These are phyloP conservation scores for Drosophila willistoni DNA, from an alignment of 1,140 invertebrate genomes.

Conservation along the genomic window DNA sequence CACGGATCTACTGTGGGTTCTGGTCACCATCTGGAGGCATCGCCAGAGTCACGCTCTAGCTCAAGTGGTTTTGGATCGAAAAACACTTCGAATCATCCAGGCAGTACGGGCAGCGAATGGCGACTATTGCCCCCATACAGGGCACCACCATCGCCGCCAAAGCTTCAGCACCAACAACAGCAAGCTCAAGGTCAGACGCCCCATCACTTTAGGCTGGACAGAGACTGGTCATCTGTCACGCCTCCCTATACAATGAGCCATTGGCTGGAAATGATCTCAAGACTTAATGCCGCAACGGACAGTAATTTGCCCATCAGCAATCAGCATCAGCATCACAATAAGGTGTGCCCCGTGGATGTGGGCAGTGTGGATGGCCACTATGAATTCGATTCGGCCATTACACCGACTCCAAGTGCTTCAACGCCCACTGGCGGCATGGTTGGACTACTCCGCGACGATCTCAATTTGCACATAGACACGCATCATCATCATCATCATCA, in stretches of 20 bases:
- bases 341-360: slow-evolving; percentile 87
- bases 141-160: slow-evolving; percentile 86
- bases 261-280: slow-evolving; percentile 86
- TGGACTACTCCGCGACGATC: slow-evolving; percentile 84
- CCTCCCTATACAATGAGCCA: slow-evolving; percentile 86
- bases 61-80: slow-evolving; percentile 95
- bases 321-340: slow-evolving; percentile 33
- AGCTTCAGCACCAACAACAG: slow-evolving; percentile 53
- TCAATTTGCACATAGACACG: slow-evolving; percentile 78
- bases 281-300: slow-evolving; percentile 84
- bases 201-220: slow-evolving; percentile 27
- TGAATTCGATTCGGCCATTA: slow-evolving; percentile 93
- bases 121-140: slow-evolving; percentile 89
- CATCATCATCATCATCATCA: slow-evolving; percentile 45
- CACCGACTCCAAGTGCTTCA: slow-evolving; percentile 87
- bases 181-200: slow-evolving; percentile 68
- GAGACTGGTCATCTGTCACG: slow-evolving; percentile 71
- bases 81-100: slow-evolving; percentile 93
- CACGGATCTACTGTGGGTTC: slow-evolving; percentile 56
- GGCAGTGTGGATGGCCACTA: slow-evolving; percentile 97
- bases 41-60: slow-evolving; percentile 93
- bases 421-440: slow-evolving; percentile 84
- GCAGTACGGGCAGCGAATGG: slow-evolving; percentile 89
- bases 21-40: slow-evolving; percentile 86
- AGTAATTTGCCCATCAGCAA: slow-evolving; percentile 79